A percentile compares a stretch with the other conserved stretches of the same genome.
Evolutionary conservation across 2,113 vertebrate species (phyloP).

Genomic region (Atlantisia rogersi): DNA sequence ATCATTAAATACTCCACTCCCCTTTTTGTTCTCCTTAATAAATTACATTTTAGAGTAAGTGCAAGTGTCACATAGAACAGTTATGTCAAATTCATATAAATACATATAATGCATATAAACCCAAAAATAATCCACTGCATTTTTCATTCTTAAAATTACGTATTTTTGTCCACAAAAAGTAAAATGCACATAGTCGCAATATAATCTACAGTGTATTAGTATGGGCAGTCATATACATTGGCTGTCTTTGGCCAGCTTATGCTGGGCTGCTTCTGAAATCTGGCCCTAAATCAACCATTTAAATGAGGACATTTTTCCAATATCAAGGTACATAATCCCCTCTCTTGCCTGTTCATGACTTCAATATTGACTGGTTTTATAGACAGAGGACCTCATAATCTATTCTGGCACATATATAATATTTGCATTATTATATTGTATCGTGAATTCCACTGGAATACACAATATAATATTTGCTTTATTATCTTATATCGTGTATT

Average conservation of each 20-base stretch:
- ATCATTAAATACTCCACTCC: background rate
- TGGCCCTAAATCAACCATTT: background rate
- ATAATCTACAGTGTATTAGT: background rate
- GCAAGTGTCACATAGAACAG: background rate
- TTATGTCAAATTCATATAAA: background rate
- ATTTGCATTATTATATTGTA: background rate
- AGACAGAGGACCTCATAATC: background rate
- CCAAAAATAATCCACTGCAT: background rate
- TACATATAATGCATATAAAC: no score
- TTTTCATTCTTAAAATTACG: background rate
- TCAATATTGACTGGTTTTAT: background rate
- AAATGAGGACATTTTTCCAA: background rate
- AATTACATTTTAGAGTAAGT: background rate
- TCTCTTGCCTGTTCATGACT: background rate
- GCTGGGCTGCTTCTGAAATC: background rate
- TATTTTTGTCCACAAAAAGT: background rate
- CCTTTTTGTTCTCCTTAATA: background rate
- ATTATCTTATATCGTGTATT: background rate
- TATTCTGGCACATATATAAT: background rate
- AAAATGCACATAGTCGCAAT: background rate
- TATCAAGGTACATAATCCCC: background rate
- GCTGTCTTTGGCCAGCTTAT: background rate
- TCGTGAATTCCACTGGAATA: background rate
- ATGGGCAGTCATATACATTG: background rate
- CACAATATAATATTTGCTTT: background rate